Base-by-base conservation (phyloP, 2,888 invertebrate genomes). In the Andrena marginata region DNA sequence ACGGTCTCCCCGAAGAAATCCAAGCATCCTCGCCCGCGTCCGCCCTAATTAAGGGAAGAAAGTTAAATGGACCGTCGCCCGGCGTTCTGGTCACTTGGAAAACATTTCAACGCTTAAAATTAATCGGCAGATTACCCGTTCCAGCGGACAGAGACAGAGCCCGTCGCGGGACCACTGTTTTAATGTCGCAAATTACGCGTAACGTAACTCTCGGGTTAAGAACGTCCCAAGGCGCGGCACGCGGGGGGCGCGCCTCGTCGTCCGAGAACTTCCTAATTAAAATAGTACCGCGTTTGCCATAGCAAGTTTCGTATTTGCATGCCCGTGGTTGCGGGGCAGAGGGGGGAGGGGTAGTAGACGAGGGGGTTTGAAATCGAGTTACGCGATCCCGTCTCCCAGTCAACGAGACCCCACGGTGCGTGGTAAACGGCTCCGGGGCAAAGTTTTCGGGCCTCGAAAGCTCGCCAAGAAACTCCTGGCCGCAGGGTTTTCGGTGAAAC, bases 311-410 rank as follows among this genome's bases (percentile, higher is more conserved):
- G 76, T 85, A 85, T 86, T 87, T 86, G 78, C 86, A 79, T 78
- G 70, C 72, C 56, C 74, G 84, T 60, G 84, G 76, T 73, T 73
- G 60, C 7, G 8, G 33, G 20, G n/a, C n/a, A n/a, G n/a, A n/a
- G n/a, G n/a, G n/a, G n/a, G n/a, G n/a, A n/a, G n/a, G 33, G 8
- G 42, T 3, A 42, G 42, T 13, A 13, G 42, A 3, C 42, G 13
- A 49, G 62, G 80, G 84, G 85, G 60, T 29, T 29, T 67, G 75
- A 82, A 86, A 87, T 86, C 87, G 77, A 85, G 85, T 86, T 86
- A 87, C 76, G 33, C 63, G 77, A 67, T 70, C 54, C 70, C 29
- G 70, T 77, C 51, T 54, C 64, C 71, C 33, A 63, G 76, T 49
- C 67, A 65, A 79, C 65, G 74, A 56, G 60, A 71, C 56, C 60